Evolutionary conservation across 2,888 invertebrate species (phyloP), one percentile per base, ranked within the genome.

Genomic region (Polyploca ridens): DNA sequence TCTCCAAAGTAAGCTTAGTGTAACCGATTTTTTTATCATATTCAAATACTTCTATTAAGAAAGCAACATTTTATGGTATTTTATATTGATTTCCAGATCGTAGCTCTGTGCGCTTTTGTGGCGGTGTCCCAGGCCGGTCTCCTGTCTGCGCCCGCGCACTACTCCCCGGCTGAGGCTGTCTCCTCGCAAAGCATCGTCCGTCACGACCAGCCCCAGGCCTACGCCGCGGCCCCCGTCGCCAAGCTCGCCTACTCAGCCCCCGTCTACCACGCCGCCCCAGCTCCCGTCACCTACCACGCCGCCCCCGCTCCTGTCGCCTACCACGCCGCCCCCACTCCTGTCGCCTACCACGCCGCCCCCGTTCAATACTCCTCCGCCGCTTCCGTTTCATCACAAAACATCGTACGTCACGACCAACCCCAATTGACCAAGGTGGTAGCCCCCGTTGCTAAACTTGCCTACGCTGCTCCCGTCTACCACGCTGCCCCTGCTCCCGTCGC

Each of bases 171-270:
- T 27, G 27, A 27, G 27, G 27, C 27, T 11, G 87, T 90, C 61
- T 91, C 91, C 49, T 90, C 90, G 33, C 90, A 90, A 71, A 88
- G 82, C 81, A 86, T 88, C 71, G 84, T 89, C 16, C 88, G 90
- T 65, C 88, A 86, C 78, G 88, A 87, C 83, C 84, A 79, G 83
- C 65, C 68, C 63, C 74, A 77, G 13, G 73, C 71, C 38, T 35
- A 60, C 67, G 68, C 69, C 33, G 68, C 68, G 27, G 71, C 74
- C 7, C 78, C 82, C 13, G 68, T 77, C 16, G 75, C 78, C 19
- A 71, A 70, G 67, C 72, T 74, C 61, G 69, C 74, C 67, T 70
- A 75, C 64, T 63, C 79, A 41, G 64, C 75, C 54, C 64, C 66
- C 71, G 27, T 71, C 75, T 60, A 73, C 74, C 65, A 72, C 68